A percentile compares a stretch with the other conserved stretches of the same genome.
Conservation (phyloP, 1,140 invertebrate genomes). For the Drosophila kikkawai region DNA sequence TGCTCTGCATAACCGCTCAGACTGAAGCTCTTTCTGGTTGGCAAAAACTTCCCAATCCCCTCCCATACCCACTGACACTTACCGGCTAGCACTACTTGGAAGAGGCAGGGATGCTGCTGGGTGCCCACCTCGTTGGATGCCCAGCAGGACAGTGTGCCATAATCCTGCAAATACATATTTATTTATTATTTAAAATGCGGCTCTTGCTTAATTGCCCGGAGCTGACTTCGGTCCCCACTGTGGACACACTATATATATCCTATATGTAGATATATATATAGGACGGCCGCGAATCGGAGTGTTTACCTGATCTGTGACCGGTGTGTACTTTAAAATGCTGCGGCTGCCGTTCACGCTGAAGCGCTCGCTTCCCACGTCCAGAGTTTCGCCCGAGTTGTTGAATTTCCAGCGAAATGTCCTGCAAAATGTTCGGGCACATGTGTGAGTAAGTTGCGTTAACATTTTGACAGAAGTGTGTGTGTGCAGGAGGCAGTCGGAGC, state of each 20-base stretch:
- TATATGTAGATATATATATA: constrained; percentile 1
- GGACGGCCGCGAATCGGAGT: constrained; percentile 25
- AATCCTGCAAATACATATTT: constrained; percentile 86
- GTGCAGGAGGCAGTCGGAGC: constrained; percentile 43
- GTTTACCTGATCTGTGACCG: constrained; percentile 87
- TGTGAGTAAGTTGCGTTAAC: constrained; percentile 72
- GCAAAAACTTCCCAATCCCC: too few species aligned
- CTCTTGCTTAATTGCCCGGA: constrained; percentile 61
- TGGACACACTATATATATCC: constrained; percentile 15
- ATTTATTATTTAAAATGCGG: constrained; percentile 62
- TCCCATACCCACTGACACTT: constrained; percentile 51
- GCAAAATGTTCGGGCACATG: constrained; percentile 43
- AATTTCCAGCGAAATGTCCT: constrained; percentile 95
- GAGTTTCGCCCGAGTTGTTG: constrained; percentile 94
- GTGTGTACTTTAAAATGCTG: constrained; percentile 90
- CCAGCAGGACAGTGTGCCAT: constrained; percentile 92
- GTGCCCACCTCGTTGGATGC: constrained; percentile 91
- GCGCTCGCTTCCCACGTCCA: constrained; percentile 90
- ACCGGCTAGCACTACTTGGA: constrained; percentile 92
- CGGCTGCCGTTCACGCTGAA: constrained; percentile 90
- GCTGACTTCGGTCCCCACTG: constrained; percentile 37
- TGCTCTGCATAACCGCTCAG: not conserved
- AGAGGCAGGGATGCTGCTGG: constrained; percentile 91
- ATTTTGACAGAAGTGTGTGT: constrained; percentile 72
- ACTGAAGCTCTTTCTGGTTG: not conserved